Conservation (phyloP, 2,113 vertebrate genomes). For the Castor canadensis region DNA sequence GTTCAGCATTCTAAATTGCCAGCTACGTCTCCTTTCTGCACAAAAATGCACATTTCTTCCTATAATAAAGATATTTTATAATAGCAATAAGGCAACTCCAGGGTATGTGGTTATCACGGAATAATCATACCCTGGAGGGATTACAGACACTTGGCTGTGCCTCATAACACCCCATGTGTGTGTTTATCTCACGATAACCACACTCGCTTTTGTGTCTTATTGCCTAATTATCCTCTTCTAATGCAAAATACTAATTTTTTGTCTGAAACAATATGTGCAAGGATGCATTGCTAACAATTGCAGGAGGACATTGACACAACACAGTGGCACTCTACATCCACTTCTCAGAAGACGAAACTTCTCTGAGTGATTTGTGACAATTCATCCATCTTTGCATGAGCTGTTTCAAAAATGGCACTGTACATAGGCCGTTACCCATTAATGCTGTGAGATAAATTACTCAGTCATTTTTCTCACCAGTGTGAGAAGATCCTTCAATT, state of each 20-base stretch:
- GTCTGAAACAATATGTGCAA: constrained; percentile 87
- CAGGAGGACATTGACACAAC: constrained; percentile 84
- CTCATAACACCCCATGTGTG: constrained; percentile 89
- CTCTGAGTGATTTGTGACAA: constrained; percentile 59
- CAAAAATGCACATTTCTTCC: constrained; percentile 88
- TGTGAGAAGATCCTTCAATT: not conserved
- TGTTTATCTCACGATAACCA: constrained; percentile 90
- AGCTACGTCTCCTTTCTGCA: constrained; percentile 86
- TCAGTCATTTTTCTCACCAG: not conserved
- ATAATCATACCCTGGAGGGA: constrained; percentile 90
- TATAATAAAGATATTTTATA: constrained; percentile 92
- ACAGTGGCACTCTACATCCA: constrained; percentile 74
- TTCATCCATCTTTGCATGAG: constrained; percentile 49
- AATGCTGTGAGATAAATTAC: not conserved
- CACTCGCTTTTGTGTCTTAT: constrained; percentile 88
- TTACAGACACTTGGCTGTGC: constrained; percentile 87
- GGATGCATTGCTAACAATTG: constrained; percentile 85
- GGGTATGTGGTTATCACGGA: constrained; percentile 87
- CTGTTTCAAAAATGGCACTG: not conserved
- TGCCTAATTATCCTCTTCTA: constrained; percentile 89
- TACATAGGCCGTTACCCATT: too few relatives aligned
- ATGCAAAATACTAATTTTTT: constrained; percentile 90
- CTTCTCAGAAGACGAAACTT: constrained; percentile 73
- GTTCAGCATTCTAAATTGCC: constrained; percentile 87
- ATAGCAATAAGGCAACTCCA: constrained; percentile 90